phyloP scores from a whole-genome alignment of 64 coral and sea anemone genomes.

The Orbicella faveolata region DNA sequence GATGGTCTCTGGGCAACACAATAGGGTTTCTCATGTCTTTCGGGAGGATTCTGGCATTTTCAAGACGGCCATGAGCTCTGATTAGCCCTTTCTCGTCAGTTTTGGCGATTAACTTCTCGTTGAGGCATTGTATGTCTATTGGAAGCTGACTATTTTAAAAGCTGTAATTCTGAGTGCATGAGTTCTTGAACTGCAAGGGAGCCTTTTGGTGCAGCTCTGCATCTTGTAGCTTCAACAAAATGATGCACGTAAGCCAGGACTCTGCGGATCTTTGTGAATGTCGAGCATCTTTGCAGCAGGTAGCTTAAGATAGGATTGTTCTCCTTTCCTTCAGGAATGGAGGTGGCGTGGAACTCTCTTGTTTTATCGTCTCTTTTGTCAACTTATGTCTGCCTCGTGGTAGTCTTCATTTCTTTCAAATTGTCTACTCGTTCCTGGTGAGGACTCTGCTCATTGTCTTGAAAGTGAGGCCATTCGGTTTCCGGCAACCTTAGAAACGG shows the following conservation, averaged over 20 bases:
- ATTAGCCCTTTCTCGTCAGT: constrained; percentile 23
- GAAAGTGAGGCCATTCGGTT: constrained; percentile 31
- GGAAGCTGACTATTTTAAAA: not conserved
- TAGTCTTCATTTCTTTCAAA: not conserved
- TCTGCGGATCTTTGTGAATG: no score
- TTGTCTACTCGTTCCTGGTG: not conserved
- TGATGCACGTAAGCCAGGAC: no score
- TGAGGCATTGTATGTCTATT: not conserved
- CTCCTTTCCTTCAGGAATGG: no score
- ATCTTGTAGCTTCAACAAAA: not conserved
- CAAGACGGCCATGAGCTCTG: constrained; percentile 25
- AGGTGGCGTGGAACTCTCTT: not conserved
- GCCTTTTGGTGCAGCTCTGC: not conserved
- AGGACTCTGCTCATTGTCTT: not conserved
- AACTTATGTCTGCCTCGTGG: not conserved
- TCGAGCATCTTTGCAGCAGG: no score
- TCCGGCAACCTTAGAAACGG: constrained; percentile 24
- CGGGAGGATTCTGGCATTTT: no score
- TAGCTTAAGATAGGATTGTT: no score
- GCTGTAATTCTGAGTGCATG: not conserved
- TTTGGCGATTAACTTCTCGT: constrained; percentile 39
- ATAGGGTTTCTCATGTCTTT: no score
- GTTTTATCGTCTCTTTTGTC: not conserved
- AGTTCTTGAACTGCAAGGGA: not conserved
- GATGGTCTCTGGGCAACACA: no score